These are phyloP conservation scores for Chiloscyllium plagiosum DNA, from an alignment of 2,113 vertebrate species.

Conservation along the genomic window DNA sequence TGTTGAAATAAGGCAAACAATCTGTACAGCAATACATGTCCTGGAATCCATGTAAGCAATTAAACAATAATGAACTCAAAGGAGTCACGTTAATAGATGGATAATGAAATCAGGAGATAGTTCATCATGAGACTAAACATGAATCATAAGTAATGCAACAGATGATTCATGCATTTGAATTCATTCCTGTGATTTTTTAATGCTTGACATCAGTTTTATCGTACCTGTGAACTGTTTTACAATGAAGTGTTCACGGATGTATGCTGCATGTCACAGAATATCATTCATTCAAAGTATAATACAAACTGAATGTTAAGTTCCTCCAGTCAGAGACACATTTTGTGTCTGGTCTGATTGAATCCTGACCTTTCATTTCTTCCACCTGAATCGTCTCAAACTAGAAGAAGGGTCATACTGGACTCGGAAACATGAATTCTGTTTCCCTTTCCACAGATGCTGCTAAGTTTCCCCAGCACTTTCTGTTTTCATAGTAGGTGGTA, in stretches of 20 bases:
- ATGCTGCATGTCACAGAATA: background rate
- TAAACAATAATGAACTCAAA: slow-evolving; percentile 36
- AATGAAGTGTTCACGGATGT: background rate
- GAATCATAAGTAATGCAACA: slow-evolving; percentile 4
- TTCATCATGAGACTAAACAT: background rate
- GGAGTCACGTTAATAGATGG: slow-evolving; percentile 8
- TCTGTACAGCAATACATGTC: slow-evolving; percentile 31
- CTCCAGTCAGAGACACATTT: background rate
- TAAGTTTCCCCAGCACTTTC: no score
- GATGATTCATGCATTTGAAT: background rate
- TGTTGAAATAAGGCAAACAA: slow-evolving; percentile 29
- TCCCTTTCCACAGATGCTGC: no score
- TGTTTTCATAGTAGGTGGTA: no score
- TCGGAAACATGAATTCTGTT: no score
- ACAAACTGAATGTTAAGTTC: background rate
- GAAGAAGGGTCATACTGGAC: background rate
- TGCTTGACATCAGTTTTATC: background rate
- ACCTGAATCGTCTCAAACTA: background rate
- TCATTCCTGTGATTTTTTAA: background rate
- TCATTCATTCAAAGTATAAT: background rate
- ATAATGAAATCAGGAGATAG: background rate
- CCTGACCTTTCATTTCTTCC: background rate
- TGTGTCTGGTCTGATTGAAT: no score
- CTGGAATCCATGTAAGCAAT: slow-evolving; percentile 6
- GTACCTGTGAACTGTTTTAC: background rate